A percentile compares a stretch with the other conserved stretches of the same genome.
These are phyloP conservation scores for Holacanthus passer DNA, from an alignment of 2,113 vertebrate species.

Conservation along the genomic window DNA sequence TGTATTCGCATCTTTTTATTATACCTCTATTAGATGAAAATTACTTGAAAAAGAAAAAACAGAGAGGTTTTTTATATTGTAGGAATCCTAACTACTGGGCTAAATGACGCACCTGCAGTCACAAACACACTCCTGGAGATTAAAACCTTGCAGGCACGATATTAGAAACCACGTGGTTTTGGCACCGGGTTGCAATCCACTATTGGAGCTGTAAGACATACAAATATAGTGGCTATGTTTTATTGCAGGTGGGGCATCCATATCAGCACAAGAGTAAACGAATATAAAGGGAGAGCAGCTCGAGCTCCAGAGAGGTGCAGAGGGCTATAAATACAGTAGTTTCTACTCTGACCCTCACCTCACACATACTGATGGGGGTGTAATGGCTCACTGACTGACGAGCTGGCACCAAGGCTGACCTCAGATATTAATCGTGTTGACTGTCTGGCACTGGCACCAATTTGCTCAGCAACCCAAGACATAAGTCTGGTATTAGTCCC, in stretches of 20 bases:
- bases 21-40: neutral
- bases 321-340: constrained; percentile 39
- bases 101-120: neutral
- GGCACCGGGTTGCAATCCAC: neutral
- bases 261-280: constrained; percentile 12
- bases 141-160: neutral
- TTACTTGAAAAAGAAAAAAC: neutral
- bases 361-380: constrained; percentile 5
- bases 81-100: neutral
- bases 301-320: neutral
- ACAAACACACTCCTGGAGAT: neutral
- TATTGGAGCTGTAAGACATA: neutral
- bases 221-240: constrained; percentile 20
- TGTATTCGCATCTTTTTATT: neutral
- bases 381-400: constrained; percentile 37
- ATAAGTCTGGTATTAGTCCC: neutral
- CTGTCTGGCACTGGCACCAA: constrained; percentile 17
- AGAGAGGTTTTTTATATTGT: neutral
- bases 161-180: neutral
- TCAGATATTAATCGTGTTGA: constrained; percentile 35
- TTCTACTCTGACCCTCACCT: constrained; percentile 34
- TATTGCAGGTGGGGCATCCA: constrained; percentile 20
- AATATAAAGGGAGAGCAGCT: constrained; percentile 5
- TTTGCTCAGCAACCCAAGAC: neutral
- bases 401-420: constrained; percentile 12